phyloP scores from a whole-genome alignment of 2,888 invertebrate genomes.

The Tridacna gigas region DNA sequence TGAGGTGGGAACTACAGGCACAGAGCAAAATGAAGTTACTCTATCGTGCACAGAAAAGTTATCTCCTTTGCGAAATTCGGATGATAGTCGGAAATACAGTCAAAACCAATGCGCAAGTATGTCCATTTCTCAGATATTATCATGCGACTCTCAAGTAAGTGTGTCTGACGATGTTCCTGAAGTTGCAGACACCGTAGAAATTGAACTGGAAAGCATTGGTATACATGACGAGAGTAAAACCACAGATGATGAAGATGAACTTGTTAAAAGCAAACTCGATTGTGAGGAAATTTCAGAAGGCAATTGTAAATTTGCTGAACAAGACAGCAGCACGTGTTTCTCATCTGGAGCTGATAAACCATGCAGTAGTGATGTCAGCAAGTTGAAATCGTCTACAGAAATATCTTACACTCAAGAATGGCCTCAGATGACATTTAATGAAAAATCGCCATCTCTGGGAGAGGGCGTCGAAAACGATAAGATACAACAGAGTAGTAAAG shows the following conservation, averaged over 20 bases:
- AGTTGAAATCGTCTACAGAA: too few species aligned
- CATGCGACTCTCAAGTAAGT: slow-evolving; percentile 9
- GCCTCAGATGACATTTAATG: not conserved
- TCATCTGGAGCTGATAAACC: not conserved
- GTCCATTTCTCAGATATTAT: slow-evolving; percentile 29
- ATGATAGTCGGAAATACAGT: not conserved
- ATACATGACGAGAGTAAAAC: too few species aligned
- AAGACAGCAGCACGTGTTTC: not conserved
- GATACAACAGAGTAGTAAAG: not conserved
- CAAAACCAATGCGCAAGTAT: not conserved
- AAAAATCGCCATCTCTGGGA: not conserved
- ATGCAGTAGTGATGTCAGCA: not conserved
- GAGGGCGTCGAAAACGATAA: not conserved
- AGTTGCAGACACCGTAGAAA: slow-evolving; percentile 6
- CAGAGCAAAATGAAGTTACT: not conserved
- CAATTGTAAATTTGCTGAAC: too few species aligned
- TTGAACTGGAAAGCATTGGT: not conserved
- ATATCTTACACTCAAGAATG: not conserved
- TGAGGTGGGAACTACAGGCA: not conserved
- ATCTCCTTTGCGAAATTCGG: not conserved
- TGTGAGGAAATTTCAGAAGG: not conserved
- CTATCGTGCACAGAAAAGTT: not conserved
- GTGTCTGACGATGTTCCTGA: slow-evolving; percentile 14
- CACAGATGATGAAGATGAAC: not conserved
- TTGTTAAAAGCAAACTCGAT: not conserved